Conservation (phyloP, 2,888 invertebrate genomes). For the Coremacera marginata region DNA sequence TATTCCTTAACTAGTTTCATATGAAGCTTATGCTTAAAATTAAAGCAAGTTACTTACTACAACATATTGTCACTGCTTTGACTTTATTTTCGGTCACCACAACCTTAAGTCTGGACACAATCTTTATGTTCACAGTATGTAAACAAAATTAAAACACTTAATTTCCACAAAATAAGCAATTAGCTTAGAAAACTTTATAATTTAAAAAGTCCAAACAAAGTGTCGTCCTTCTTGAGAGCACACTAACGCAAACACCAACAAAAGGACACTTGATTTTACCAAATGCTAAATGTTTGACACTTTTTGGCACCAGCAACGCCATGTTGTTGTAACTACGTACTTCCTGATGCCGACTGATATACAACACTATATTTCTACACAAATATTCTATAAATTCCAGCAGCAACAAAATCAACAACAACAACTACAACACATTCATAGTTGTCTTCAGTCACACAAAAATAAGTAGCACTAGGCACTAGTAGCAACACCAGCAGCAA, state of each 20-base stretch:
- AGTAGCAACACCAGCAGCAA: constrained; percentile 41
- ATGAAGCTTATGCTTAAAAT: too few relatives aligned
- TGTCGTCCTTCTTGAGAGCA: constrained; percentile 44
- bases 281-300: constrained; percentile 67
- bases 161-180: constrained; percentile 69
- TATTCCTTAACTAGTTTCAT: too few relatives aligned
- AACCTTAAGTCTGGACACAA: constrained; percentile 44
- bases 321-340: constrained; percentile 25
- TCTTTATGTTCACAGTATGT: constrained; percentile 30
- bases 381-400: constrained; percentile 5
- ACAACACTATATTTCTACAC: neutral
- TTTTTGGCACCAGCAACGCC: constrained; percentile 57
- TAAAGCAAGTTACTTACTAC: too few relatives aligned
- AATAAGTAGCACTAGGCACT: constrained; percentile 40
- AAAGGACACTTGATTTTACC: constrained; percentile 68
- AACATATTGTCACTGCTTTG: too few relatives aligned
- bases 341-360: constrained; percentile 1
- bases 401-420: constrained; percentile 39
- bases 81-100: neutral
- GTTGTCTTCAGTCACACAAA: neutral
- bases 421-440: constrained; percentile 21
- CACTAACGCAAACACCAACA: constrained; percentile 40
- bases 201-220: constrained; percentile 66
- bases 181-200: constrained; percentile 65
- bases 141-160: constrained; percentile 69